Evolutionary conservation across 1,140 invertebrate species (phyloP), one percentile per base, ranked within the genome.

Genomic region (Zaprionus kolodkinae): DNA sequence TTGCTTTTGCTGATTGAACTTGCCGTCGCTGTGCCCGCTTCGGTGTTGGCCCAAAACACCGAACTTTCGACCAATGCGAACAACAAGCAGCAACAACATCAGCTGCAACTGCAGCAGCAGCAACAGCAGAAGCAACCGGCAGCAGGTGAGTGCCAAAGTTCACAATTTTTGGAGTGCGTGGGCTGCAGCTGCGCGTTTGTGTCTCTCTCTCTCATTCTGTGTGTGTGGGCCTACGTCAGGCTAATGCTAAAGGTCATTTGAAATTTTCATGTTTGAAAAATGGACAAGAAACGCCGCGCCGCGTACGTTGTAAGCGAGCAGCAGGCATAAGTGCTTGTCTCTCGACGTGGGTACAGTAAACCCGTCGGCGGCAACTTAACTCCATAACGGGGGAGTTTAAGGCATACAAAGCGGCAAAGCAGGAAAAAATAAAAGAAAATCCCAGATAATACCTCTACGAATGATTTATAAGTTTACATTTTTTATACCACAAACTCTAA

Each of bases 21-120:
- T 69, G 80, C 78, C 35, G 59, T 56, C 40, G 84, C 91, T 0
- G 91, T 92, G 79, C 91, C 91, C 70, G 78, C 91, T 50, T 92
- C 91, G 56, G 91, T 92, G 25, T 70, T 92, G n/a, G 91, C 91
- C 67, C 91, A 91, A 62, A 91, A 92, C 61, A 86, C 91, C 6
- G 91, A 91, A 74, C 72, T 91, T 9, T 81, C 86, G 40, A 90
- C 90, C 45, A 91, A 86, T 87, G 80, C 78, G 63, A 85, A 78
- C 61, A 82, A 91, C 30, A 87, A 88, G 84, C 80, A 69, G 38
- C 87, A 91, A 35, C 72, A 70, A 25, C 72, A 80, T 43, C 78
- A 17, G 27, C 27, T 17, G 15, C 27, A 50, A 50, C 45, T 83
- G 56, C 61, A 81, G 21, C 71, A 75, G 12, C 72, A 70, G 30